Evolutionary conservation across 64 coral and sea anemone species (phyloP).

Genomic region (Montipora efflorescens): DNA sequence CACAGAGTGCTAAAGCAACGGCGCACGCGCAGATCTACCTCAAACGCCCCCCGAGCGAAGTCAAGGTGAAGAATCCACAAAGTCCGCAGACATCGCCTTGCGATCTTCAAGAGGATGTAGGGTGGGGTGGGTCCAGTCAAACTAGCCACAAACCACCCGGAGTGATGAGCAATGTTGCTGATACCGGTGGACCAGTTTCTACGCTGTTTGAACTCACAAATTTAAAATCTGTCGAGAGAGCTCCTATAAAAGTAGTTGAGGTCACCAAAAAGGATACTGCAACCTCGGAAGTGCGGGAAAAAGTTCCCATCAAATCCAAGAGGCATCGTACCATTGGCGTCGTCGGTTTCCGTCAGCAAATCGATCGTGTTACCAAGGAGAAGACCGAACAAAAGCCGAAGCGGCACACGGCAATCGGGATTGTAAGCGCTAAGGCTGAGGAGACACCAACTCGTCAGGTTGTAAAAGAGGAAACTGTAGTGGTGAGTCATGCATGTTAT

Average conservation of each 20-base stretch:
- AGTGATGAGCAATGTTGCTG: not conserved
- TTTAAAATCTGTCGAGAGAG: slow-evolving; percentile 24
- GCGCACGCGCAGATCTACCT: slow-evolving; percentile 80
- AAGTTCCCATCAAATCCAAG: slow-evolving; percentile 25
- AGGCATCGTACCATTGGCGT: slow-evolving; percentile 74
- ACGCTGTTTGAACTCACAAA: slow-evolving; percentile 49
- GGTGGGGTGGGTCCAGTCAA: not conserved
- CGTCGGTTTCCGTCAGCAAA: slow-evolving; percentile 69
- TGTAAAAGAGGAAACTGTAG: slow-evolving; percentile 35
- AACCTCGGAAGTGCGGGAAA: slow-evolving; percentile 16
- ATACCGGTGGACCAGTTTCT: not conserved
- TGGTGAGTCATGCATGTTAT: slow-evolving; percentile 22
- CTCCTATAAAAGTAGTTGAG: slow-evolving; percentile 77
- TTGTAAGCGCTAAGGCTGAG: slow-evolving; percentile 42
- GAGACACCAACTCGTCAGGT: slow-evolving; percentile 16
- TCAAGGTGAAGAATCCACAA: not conserved
- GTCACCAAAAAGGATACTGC: slow-evolving; percentile 47
- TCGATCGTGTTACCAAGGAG: slow-evolving; percentile 57
- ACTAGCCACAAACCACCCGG: slow-evolving; percentile 2
- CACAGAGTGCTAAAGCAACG: slow-evolving; percentile 72
- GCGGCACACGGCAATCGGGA: slow-evolving; percentile 70
- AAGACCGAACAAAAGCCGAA: slow-evolving; percentile 61
- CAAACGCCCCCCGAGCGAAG: slow-evolving; percentile 70
- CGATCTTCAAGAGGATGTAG: not conserved
- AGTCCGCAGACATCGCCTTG: slow-evolving; percentile 25